These are phyloP conservation scores for Megalurothrips usitatus DNA, from an alignment of 2,888 invertebrate genomes.

Conservation along the genomic window DNA sequence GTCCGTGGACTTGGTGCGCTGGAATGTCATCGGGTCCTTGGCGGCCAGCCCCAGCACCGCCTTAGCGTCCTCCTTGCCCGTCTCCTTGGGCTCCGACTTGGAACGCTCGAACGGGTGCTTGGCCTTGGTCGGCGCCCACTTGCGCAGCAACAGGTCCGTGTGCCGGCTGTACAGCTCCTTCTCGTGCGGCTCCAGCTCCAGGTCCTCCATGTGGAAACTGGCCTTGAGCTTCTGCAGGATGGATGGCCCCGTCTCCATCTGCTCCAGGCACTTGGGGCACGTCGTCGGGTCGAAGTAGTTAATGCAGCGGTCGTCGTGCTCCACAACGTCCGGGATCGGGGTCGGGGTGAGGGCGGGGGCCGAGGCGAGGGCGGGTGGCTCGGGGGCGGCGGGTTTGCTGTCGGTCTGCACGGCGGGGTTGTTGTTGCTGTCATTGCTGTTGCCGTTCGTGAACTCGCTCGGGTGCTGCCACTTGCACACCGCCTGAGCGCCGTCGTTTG, in stretches of 20 bases:
- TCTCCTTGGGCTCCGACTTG: conserved; percentile 13
- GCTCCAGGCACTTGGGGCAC: conserved; percentile 25
- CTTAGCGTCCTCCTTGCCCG: background rate
- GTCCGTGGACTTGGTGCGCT: conserved; percentile 15
- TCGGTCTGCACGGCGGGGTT: background rate
- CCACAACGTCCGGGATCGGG: background rate
- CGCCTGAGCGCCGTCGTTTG: background rate
- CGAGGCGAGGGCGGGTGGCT: background rate
- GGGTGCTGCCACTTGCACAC: conserved; percentile 29
- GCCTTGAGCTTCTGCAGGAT: conserved; percentile 17
- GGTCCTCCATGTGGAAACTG: conserved; percentile 3
- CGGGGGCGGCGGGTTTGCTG: background rate
- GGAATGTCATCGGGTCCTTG: background rate
- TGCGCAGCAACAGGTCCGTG: background rate
- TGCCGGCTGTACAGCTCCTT: conserved; percentile 10
- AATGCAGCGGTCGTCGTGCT: conserved; percentile 21
- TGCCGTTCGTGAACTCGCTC: background rate
- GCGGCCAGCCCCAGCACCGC: background rate
- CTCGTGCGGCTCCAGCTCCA: conserved; percentile 19
- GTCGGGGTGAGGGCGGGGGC: too few species aligned
- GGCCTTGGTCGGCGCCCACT: background rate
- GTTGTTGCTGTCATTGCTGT: background rate
- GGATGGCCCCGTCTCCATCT: conserved; percentile 20
- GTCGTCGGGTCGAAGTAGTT: conserved; percentile 15
- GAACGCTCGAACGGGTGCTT: background rate